phyloP scores from a whole-genome alignment of 1,140 invertebrate genomes.

The Euglossa dilemma region DNA sequence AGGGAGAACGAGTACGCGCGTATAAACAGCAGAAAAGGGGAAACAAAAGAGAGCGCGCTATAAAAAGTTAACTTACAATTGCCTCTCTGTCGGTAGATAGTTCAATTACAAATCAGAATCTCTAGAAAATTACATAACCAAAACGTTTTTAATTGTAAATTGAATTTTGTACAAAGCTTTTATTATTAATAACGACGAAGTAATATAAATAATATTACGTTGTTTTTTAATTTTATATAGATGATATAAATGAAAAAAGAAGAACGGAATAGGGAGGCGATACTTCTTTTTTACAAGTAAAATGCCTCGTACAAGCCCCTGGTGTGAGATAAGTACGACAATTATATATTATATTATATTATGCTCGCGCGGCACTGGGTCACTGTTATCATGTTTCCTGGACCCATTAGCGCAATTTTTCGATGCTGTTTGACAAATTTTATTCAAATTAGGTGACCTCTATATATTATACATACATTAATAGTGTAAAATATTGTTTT shows the following conservation, averaged over 20 bases:
- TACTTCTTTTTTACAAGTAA: constrained; percentile 71
- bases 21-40: constrained; percentile 31
- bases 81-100: constrained; percentile 76
- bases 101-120: constrained; percentile 76
- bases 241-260: constrained; percentile 62
- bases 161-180: constrained; percentile 82
- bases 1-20: constrained; percentile 23
- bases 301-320: constrained; percentile 80
- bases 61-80: constrained; percentile 66
- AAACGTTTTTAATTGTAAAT: constrained; percentile 82
- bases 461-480: constrained; percentile 76
- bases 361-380: constrained; percentile 74
- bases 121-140: constrained; percentile 78
- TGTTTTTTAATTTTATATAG: constrained; percentile 82
- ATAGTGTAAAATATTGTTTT: constrained; percentile 81
- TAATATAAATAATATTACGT: constrained; percentile 82
- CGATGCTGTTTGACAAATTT: constrained; percentile 73
- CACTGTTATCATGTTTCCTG: constrained; percentile 78
- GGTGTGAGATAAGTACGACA: constrained; percentile 68
- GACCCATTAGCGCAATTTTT: constrained; percentile 73
- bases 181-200: constrained; percentile 80
- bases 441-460: constrained; percentile 74
- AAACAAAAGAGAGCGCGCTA: constrained; percentile 61
- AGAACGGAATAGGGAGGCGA: constrained; percentile 43
- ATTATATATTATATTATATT: constrained; percentile 65